Percentiles rank a stretch among this genome's conserved stretches.
Conservation (phyloP, 2,113 vertebrate genomes). For the Rana temporaria region DNA sequence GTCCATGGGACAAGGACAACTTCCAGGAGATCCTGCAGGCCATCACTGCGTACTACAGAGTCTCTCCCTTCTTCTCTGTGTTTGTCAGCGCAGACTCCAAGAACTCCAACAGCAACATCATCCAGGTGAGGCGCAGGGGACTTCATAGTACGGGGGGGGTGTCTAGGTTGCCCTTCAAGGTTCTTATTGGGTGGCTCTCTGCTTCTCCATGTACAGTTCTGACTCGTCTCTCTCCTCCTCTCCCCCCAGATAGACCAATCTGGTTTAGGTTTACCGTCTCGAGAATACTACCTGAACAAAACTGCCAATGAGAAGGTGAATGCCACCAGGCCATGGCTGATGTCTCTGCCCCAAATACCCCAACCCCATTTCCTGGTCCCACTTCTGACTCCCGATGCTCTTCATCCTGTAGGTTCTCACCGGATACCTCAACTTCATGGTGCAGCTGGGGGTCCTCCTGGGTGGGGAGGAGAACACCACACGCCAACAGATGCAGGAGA, state of each 20-base stretch:
- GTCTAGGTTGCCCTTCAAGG: too few relatives aligned
- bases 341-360: not conserved
- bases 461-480: constrained; percentile 76
- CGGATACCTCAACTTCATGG: constrained; percentile 92
- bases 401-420: constrained; percentile 79
- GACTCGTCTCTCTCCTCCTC: not conserved
- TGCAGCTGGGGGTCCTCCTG: constrained; percentile 88
- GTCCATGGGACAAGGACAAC: constrained; percentile 80
- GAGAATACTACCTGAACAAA: constrained; percentile 97
- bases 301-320: constrained; percentile 92
- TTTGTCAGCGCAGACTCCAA: constrained; percentile 93
- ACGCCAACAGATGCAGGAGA: constrained; percentile 84
- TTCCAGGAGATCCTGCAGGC: constrained; percentile 86
- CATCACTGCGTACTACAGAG: constrained; percentile 83
- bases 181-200: not conserved
- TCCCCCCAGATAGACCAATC: constrained; percentile 88
- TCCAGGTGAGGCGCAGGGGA: constrained; percentile 79
- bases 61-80: constrained; percentile 91
- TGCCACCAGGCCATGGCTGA: accelerated
- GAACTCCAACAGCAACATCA: constrained; percentile 94
- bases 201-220: too few relatives aligned
- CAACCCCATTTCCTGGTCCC: too few relatives aligned
- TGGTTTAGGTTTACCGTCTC: constrained; percentile 87
- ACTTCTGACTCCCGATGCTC: not conserved
- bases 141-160: too few relatives aligned